Evolutionary conservation across 1,140 invertebrate genomes (phyloP), one percentile per base, ranked within the genome.

Genomic region (Semibalanus balanoides): DNA sequence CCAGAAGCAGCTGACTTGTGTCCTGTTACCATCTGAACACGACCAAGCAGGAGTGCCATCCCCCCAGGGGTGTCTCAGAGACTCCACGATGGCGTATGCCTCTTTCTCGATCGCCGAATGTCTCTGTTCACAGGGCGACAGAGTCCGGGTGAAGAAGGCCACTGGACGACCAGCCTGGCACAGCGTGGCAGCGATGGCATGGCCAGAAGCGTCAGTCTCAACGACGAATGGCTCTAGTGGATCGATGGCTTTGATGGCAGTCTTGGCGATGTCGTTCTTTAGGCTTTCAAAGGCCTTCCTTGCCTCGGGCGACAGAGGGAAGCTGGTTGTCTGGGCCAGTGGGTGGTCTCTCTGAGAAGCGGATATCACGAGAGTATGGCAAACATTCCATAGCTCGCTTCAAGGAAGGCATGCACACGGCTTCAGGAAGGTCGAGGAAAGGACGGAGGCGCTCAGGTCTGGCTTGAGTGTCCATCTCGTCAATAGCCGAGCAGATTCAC

Each of bases 1-100:
- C 80, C 78, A 81, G 81, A 75, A 81, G 79, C n/a, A 9, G 80
- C 77, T 28, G 78, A 80, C 72, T 73, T 25, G 75, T 81, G 79
- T 71, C 80, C 78, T 27, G 79, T 80, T 25, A 81, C n/a, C 19
- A 81, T 22, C 43, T 71, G 70, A 77, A 81, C 75, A 28, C 74
- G 43, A 7, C 79, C 79, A 11, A 80, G 35, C 19, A 51, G 73
- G 79, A 69, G 79, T 78, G 35, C 75, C n/a, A n/a, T 76, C 80
- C 79, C n/a, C n/a, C n/a, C n/a, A n/a, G n/a, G n/a, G 77, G 75
- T 79, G 74, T 43, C 73, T 9, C 40, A 76, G 7, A 17, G 79
- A 3, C 71, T 81, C 77, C 27, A 80, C 78, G 31, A 81, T 79
- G 0, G 78, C 77, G 74, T 76, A 76, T 0, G 77, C 77, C 40